These are phyloP conservation scores for Cossypha caffra DNA, from an alignment of 2,797 vertebrate species.

Conservation along the genomic window DNA sequence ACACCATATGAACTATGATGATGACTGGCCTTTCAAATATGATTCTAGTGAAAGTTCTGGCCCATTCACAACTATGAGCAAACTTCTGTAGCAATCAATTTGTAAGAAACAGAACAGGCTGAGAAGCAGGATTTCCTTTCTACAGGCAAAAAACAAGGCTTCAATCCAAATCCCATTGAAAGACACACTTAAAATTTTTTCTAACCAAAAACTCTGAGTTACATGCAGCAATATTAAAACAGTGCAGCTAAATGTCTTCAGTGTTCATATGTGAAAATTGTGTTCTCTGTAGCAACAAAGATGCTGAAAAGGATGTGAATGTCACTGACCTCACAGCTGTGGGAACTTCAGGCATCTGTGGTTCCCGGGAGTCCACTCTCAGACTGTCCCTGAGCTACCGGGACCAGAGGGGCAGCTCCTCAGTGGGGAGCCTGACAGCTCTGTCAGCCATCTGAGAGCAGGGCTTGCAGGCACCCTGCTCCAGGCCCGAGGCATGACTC, in stretches of 20 bases:
- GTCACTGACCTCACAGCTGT: conserved; percentile 6
- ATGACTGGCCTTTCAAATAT: neutral
- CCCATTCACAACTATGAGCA: neutral
- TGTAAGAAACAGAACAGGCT: conserved; percentile 20
- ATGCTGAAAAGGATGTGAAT: conserved; percentile 31
- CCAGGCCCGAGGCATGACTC: neutral
- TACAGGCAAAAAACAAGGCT: neutral
- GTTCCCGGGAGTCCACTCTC: conserved; percentile 28
- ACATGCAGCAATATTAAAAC: neutral
- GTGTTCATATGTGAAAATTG: neutral
- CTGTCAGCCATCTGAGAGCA: neutral
- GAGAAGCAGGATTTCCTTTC: conserved; percentile 7
- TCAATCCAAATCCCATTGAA: neutral
- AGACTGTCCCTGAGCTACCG: neutral
- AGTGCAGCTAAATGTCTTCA: neutral
- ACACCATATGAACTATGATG: neutral
- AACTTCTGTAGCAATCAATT: conserved; percentile 5
- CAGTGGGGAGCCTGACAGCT: neutral
- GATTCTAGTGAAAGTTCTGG: neutral
- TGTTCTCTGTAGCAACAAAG: neutral
- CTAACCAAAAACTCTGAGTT: neutral
- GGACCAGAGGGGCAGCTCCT: neutral
- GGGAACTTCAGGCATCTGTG: conserved; percentile 34
- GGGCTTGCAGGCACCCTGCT: neutral
- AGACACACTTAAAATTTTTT: neutral